phyloP scores from a whole-genome alignment of 2,888 invertebrate genomes.

The Synergus itoensis region DNA sequence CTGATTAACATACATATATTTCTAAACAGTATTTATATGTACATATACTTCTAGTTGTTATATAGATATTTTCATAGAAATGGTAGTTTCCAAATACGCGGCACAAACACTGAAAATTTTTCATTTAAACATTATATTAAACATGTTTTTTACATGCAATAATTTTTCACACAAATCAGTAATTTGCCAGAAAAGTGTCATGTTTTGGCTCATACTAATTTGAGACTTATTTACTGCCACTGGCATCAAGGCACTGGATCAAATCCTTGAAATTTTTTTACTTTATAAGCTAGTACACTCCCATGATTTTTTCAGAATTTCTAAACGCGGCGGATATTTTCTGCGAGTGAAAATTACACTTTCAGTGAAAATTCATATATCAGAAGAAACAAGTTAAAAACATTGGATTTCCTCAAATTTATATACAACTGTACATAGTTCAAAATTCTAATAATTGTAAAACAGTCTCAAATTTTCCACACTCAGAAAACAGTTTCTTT shows the following conservation, averaged over 20 bases:
- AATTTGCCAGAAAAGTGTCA: not conserved
- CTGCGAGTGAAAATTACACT: not conserved
- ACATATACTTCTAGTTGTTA: not conserved
- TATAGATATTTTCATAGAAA: not conserved
- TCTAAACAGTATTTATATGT: constrained; percentile 2
- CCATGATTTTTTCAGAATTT: not conserved
- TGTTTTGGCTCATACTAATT: not conserved
- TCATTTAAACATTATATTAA: not conserved
- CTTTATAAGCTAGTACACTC: not conserved
- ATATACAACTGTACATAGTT: not conserved
- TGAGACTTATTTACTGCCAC: too few species aligned
- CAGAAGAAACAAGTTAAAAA: not conserved
- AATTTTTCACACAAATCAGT: not conserved
- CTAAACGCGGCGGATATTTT: not conserved
- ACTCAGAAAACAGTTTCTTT: too few species aligned
- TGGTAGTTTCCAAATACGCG: not conserved
- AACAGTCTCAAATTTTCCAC: not conserved
- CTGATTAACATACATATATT: not conserved
- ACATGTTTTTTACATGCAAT: not conserved
- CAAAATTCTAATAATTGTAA: not conserved
- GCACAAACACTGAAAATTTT: not conserved
- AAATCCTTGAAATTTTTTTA: not conserved
- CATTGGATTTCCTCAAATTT: not conserved
- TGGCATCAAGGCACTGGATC: too few species aligned
- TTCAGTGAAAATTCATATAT: not conserved